Evolutionary conservation across 2,797 vertebrate genomes (phyloP).

Genomic region (Poeciliopsis infans): DNA sequence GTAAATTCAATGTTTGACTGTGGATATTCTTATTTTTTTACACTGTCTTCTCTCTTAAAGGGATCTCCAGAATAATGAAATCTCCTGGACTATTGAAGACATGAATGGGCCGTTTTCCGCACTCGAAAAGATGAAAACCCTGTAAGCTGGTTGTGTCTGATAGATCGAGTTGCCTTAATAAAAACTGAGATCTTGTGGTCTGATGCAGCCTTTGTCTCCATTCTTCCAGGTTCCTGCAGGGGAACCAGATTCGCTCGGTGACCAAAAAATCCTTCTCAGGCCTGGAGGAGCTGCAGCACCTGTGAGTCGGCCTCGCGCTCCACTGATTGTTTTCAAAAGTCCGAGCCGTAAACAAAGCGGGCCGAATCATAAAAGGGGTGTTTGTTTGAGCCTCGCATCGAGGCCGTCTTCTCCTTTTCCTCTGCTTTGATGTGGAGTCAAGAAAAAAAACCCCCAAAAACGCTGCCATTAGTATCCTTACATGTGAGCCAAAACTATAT

Average conservation of each 20-base stretch:
- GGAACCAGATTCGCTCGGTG: conserved; percentile 94
- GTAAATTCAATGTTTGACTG: conserved; percentile 47
- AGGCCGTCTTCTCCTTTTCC: conserved; percentile 54
- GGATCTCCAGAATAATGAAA: conserved; percentile 95
- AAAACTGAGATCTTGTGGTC: conserved; percentile 1
- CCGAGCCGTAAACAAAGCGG: conserved; percentile 59
- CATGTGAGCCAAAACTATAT: conserved; percentile 62
- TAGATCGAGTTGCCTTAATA: neutral
- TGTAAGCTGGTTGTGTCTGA: conserved; percentile 83
- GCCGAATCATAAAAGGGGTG: conserved; percentile 50
- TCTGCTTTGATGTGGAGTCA: conserved; percentile 66
- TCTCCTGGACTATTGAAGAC: conserved; percentile 99
- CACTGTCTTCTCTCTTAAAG: conserved; percentile 74
- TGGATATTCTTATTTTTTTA: conserved; percentile 46
- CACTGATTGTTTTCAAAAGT: conserved; percentile 58
- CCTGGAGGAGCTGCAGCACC: conserved; percentile 90
- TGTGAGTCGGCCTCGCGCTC: conserved; percentile 86
- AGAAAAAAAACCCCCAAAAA: conserved; percentile 23
- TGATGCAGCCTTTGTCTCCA: conserved; percentile 13
- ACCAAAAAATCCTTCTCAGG: conserved; percentile 98
- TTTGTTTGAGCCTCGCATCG: conserved; percentile 47
- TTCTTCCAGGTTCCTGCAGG: conserved; percentile 87
- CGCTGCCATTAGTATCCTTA: conserved; percentile 52
- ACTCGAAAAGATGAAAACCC: conserved; percentile 87
- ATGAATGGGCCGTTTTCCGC: conserved; percentile 98